These are phyloP conservation scores for Eupithecia inturbata DNA, from an alignment of 2,888 invertebrate species.

Conservation along the genomic window DNA sequence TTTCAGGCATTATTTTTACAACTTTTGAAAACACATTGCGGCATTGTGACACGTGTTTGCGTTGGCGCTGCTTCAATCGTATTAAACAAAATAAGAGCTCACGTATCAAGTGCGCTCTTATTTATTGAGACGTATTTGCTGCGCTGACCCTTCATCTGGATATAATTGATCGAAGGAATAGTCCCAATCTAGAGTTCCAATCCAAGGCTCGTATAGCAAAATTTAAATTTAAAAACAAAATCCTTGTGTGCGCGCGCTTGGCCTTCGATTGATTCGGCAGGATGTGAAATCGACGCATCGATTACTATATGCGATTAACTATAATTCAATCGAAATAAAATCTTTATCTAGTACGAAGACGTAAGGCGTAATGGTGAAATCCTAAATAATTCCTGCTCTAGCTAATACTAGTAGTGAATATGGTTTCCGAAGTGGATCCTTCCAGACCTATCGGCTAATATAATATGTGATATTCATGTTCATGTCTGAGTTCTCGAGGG, in stretches of 20 bases:
- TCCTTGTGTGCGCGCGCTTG: conserved; percentile 12
- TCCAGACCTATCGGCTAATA: background rate
- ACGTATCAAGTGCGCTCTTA: no score
- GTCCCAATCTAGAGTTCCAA: background rate
- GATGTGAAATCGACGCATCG: conserved; percentile 54
- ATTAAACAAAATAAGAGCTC: no score
- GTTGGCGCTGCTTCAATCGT: no score
- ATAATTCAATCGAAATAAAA: background rate
- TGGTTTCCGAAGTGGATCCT: background rate
- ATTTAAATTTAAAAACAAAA: conserved; percentile 26
- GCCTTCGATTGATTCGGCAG: conserved; percentile 40
- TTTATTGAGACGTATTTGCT: no score
- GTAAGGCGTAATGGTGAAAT: no score
- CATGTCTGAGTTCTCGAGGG: background rate
- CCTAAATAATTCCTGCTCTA: background rate
- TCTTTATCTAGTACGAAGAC: background rate
- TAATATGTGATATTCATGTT: background rate
- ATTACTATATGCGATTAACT: conserved; percentile 41
- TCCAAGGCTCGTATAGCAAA: conserved; percentile 14
- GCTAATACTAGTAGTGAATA: background rate
- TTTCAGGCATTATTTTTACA: no score
- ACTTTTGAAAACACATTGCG: no score
- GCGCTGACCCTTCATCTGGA: no score
- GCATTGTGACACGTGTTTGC: no score
- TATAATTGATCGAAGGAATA: no score